phyloP scores from a whole-genome alignment of 1,140 invertebrate species.

The Sarcophaga peregrina region DNA sequence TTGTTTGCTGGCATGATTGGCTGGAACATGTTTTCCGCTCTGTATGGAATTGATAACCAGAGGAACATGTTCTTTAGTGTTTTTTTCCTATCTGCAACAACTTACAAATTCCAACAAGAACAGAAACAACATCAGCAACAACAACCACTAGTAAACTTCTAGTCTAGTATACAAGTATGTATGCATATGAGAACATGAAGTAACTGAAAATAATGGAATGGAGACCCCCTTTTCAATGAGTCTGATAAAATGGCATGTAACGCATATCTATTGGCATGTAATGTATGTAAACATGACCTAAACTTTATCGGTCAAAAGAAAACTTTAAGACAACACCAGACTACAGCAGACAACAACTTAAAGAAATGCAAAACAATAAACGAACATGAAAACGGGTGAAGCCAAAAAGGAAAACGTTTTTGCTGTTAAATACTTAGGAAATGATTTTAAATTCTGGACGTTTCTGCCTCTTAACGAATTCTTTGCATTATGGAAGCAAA shows the following conservation, averaged over 20 bases:
- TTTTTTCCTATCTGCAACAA: neutral
- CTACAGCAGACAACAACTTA: neutral
- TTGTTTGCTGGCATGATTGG: conserved; percentile 30
- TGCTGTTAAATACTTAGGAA: no score
- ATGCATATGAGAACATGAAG: neutral
- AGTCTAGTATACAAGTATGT: neutral
- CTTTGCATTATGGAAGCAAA: neutral
- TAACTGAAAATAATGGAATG: neutral
- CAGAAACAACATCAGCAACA: neutral
- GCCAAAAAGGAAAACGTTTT: neutral
- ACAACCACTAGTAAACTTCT: conserved; percentile 15
- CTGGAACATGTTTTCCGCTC: conserved; percentile 27
- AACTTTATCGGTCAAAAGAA: conserved; percentile 38
- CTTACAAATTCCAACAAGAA: conserved; percentile 8
- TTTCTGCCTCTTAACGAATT: no score
- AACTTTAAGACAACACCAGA: neutral
- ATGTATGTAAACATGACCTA: conserved; percentile 36
- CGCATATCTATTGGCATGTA: conserved; percentile 41
- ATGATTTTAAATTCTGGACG: no score
- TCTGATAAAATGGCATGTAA: conserved; percentile 35
- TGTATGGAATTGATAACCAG: conserved; percentile 37
- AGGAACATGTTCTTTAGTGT: conserved; percentile 33
- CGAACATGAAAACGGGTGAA: neutral
- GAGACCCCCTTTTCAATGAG: conserved; percentile 17
- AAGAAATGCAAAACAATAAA: conserved; percentile 1